phyloP scores from a whole-genome alignment of 1,140 invertebrate genomes.

The Aricia agestis region DNA sequence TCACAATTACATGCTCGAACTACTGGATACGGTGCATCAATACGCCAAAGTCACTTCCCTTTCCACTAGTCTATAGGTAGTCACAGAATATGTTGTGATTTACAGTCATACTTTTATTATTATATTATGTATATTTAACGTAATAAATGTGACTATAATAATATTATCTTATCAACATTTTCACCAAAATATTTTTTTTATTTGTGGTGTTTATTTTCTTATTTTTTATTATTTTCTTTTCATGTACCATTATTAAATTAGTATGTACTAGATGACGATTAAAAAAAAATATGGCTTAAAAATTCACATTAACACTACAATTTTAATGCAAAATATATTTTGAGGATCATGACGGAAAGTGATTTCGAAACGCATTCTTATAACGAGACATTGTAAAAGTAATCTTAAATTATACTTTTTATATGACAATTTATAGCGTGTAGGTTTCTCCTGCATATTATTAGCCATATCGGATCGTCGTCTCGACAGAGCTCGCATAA shows the following conservation, averaged over 20 bases:
- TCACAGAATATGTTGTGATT: constrained; percentile 16
- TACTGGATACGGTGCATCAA: constrained; percentile 34
- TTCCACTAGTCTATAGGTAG: constrained; percentile 33
- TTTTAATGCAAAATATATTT: not conserved
- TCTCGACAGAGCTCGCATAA: constrained; percentile 10
- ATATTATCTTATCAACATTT: too few species aligned
- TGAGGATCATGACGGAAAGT: constrained; percentile 19
- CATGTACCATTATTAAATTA: too few species aligned
- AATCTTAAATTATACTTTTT: constrained; percentile 65
- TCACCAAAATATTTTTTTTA: too few species aligned
- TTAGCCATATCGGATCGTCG: constrained; percentile 44
- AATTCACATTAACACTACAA: too few species aligned
- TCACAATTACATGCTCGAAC: constrained; percentile 47
- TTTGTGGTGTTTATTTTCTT: too few species aligned
- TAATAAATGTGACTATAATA: too few species aligned
- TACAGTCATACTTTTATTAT: not conserved
- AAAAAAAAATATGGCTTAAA: too few species aligned
- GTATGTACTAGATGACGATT: too few species aligned
- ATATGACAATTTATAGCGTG: constrained; percentile 55
- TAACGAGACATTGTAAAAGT: constrained; percentile 48
- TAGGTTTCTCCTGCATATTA: constrained; percentile 52
- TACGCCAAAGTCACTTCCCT: constrained; percentile 52
- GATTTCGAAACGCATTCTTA: constrained; percentile 29
- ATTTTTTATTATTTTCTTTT: too few species aligned
- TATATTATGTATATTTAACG: not conserved